A percentile compares a stretch with the other conserved stretches of the same genome.
Conservation (phyloP, 2,888 invertebrate species). For the Dicyrtomina minuta region DNA sequence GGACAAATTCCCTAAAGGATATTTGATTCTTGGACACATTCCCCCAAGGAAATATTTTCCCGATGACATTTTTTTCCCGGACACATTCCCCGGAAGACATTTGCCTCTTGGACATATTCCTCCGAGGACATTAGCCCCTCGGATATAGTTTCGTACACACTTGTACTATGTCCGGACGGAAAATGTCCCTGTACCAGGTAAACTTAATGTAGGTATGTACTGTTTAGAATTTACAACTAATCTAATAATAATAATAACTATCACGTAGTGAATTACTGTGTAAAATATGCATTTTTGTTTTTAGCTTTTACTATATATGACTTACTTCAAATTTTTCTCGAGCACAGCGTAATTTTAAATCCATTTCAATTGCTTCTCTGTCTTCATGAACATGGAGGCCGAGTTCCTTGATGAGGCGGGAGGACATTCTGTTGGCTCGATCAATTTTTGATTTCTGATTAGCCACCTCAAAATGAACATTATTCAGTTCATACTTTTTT, state of each 20-base stretch:
- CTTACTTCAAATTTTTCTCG: constrained; percentile 47
- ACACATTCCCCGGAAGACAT: no score
- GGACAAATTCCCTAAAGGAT: neutral
- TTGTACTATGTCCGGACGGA: neutral
- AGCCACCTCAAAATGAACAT: constrained; percentile 41
- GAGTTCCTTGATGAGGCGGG: constrained; percentile 36
- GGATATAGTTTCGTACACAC: neutral
- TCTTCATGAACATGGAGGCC: constrained; percentile 30
- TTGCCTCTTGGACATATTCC: no score
- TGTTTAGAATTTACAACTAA: neutral
- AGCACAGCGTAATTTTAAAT: constrained; percentile 44
- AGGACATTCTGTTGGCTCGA: constrained; percentile 42
- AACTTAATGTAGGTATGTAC: no score
- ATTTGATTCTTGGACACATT: no score
- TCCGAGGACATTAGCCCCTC: no score
- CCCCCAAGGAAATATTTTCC: neutral
- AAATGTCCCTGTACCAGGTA: no score
- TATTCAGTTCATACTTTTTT: constrained; percentile 43
- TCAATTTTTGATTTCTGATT: constrained; percentile 49
- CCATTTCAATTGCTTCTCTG: constrained; percentile 37
- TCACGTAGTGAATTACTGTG: neutral
- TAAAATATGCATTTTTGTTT: no score
- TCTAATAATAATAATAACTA: neutral
- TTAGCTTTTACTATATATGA: constrained; percentile 3
- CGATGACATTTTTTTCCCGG: no score